Conservation (phyloP, 2,888 invertebrate species). For the Lasioglossum pauxillum region DNA sequence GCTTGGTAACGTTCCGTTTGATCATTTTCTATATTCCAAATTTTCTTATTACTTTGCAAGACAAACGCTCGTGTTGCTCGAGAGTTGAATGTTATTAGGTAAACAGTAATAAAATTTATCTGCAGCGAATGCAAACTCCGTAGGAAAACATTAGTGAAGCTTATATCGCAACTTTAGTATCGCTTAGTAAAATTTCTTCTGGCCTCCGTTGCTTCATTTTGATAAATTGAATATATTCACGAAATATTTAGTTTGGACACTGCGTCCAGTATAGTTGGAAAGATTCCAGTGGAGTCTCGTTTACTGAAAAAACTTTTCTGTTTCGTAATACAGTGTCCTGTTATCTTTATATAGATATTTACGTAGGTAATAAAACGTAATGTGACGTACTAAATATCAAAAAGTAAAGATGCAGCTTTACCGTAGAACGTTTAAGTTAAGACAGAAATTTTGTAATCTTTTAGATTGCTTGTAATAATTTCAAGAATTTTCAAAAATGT, state of each 20-base stretch:
- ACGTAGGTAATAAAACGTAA: not conserved
- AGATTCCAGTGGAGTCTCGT: not conserved
- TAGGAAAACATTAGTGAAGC: not conserved
- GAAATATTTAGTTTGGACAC: not conserved
- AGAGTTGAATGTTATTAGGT: not conserved
- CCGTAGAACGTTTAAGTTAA: not conserved
- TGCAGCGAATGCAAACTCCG: conserved; percentile 14
- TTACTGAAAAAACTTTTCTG: not conserved
- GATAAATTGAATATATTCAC: conserved; percentile 1
- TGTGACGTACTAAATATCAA: not conserved
- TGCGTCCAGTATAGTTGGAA: not conserved
- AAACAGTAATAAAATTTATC: conserved; percentile 4
- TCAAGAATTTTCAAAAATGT: not conserved
- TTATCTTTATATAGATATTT: not conserved
- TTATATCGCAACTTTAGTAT: not conserved
- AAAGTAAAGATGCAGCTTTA: not conserved
- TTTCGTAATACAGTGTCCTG: not conserved
- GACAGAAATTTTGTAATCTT: not conserved
- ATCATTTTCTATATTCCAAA: not conserved
- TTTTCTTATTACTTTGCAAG: conserved; percentile 3
- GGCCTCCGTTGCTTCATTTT: not conserved
- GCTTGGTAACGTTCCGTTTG: not conserved
- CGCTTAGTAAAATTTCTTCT: not conserved
- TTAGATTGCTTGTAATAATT: not conserved
- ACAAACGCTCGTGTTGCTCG: not conserved